A percentile compares a stretch with the other conserved stretches of the same genome.
Evolutionary conservation across 2,888 invertebrate species (phyloP).

Genomic region (Hypomecis punctinalis): DNA sequence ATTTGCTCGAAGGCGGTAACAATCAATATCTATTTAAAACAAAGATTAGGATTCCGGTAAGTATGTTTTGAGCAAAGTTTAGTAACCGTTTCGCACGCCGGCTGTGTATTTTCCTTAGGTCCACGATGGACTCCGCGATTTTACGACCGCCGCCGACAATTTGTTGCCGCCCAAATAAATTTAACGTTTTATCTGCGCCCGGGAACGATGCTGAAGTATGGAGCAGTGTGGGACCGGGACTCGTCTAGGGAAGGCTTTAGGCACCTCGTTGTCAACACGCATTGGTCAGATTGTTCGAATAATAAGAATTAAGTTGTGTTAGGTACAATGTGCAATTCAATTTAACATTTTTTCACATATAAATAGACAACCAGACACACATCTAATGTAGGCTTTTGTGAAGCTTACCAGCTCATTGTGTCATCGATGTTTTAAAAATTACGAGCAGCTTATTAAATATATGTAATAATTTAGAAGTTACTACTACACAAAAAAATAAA

Average conservation of each 20-base stretch:
- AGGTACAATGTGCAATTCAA: no score
- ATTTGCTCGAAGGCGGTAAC: no score
- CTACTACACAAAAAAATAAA: no score
- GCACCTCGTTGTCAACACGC: neutral
- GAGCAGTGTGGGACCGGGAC: constrained; percentile 8
- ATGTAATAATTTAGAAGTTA: no score
- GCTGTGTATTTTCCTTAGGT: constrained; percentile 36
- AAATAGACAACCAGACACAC: no score
- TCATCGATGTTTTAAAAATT: no score
- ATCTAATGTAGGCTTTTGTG: no score
- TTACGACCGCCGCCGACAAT: constrained; percentile 43
- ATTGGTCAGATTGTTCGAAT: neutral
- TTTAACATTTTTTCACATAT: no score
- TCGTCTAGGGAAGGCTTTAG: constrained; percentile 4
- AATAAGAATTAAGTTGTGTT: no score
- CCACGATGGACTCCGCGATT: constrained; percentile 44
- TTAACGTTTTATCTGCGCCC: constrained; percentile 43
- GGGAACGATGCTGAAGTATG: constrained; percentile 38
- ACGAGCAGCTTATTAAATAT: no score
- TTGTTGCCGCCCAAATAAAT: constrained; percentile 47
- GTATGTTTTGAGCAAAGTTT: neutral
- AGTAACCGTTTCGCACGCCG: constrained; percentile 4
- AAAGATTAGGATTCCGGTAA: neutral
- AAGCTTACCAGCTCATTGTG: no score
- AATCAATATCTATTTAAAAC: no score